Evolutionary conservation across 2,797 vertebrate species (phyloP).

Genomic region (Allenopithecus nigroviridis): DNA sequence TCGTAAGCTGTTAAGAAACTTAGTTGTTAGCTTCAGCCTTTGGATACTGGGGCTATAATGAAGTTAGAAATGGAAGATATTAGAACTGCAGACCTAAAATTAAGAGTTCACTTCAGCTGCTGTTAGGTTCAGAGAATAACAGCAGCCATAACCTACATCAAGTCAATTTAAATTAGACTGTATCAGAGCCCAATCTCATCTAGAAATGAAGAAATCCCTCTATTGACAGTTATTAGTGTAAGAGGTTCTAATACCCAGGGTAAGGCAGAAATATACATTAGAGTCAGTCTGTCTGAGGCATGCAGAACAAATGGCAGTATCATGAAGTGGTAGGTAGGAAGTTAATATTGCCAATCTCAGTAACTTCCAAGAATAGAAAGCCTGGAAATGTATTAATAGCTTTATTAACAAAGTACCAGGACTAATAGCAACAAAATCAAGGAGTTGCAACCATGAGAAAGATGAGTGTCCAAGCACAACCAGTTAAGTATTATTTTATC

Average conservation of each 20-base stretch:
- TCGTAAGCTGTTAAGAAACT: slow-evolving; percentile 32
- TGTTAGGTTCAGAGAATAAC: not conserved
- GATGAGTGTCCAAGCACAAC: not conserved
- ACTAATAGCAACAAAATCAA: slow-evolving; percentile 6
- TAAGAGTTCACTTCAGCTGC: slow-evolving; percentile 33
- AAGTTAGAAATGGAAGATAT: not conserved
- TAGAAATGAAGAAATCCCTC: slow-evolving; percentile 10
- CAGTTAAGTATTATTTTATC: not conserved
- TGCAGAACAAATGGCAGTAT: not conserved
- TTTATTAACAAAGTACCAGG: not conserved
- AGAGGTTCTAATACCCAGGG: not conserved
- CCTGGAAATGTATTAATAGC: not conserved
- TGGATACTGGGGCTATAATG: not conserved
- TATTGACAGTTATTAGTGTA: not conserved
- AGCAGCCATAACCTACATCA: not conserved
- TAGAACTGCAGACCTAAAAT: not conserved
- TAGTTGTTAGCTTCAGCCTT: slow-evolving; percentile 20
- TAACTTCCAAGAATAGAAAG: slow-evolving; percentile 40
- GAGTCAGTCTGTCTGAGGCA: not conserved
- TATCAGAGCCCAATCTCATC: not conserved
- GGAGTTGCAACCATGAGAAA: not conserved
- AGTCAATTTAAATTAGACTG: not conserved
- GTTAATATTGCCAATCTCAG: not conserved
- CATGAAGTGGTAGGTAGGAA: not conserved
- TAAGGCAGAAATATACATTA: not conserved